Base-by-base conservation (phyloP, 1,140 invertebrate genomes). In the Zaprionus ornatus region DNA sequence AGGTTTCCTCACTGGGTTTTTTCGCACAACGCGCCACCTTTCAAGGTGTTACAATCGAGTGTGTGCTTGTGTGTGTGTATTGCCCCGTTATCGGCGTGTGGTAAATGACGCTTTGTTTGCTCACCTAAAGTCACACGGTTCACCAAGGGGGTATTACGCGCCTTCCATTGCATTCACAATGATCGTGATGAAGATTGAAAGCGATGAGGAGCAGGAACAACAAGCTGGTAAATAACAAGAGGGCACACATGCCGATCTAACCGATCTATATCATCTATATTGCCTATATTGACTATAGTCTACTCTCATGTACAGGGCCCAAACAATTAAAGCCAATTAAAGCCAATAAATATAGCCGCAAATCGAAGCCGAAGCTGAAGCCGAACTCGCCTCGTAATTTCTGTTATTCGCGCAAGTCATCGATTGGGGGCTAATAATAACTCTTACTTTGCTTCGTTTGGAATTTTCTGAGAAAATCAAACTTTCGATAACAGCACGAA, bases 271-370 rank as follows among this genome's bases (percentile, higher is more conserved):
- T 23, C 40, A 50, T 12, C 17, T 19, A 17, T 19, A 19, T 17
- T 10, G 10, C 2, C 45, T 48, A 48, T 48, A 6, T 23, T 25
- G 12, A 17, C 19, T 3, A 21, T 25, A 68, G 21, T 42, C 27
- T 57, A 17, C n/a, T 32, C 29, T 32, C 29, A 37, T 45, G n/a
- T 17, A 45, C 40, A 45, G 17, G 59, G 4, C 25, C 52, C 35
- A n/a, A 85, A 63, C 76, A 88, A 88, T 90, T 90, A 83, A 83
- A 40, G 66, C 60, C 85, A 90, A 90, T 90, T 90, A 71, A 90
- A 90, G 84, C 85, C 85, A 90, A 90, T 90, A 85, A 85, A 77
- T 79, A 45, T 45, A 10, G 7, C 40, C 40, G 40, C 40, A 45
- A 45, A 45, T n/a, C 23, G 50, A 62, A 74, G 68, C 27, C 42